phyloP scores from a whole-genome alignment of 2,888 invertebrate genomes.

The Nasonia oneida region DNA sequence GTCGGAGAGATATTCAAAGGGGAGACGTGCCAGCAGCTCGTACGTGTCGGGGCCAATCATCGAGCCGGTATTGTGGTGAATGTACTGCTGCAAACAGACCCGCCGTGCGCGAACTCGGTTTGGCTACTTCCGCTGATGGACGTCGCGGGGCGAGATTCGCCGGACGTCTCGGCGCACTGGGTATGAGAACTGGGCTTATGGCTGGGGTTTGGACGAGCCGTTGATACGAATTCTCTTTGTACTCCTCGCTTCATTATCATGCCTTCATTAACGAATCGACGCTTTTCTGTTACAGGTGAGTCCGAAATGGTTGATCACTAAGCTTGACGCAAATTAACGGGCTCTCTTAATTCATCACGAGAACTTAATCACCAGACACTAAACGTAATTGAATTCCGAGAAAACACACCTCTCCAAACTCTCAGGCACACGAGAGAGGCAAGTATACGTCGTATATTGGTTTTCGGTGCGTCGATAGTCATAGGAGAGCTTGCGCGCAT shows the following conservation, averaged over 20 bases:
- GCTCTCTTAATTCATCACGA: background rate
- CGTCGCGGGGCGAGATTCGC: background rate
- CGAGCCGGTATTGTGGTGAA: background rate
- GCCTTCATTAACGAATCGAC: background rate
- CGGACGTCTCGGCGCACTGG: background rate
- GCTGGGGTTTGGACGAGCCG: background rate
- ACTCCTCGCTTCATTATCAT: background rate
- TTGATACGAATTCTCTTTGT: background rate
- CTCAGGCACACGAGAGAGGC: background rate
- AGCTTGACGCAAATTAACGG: background rate
- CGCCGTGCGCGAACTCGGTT: conserved; percentile 9
- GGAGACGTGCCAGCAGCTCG: background rate
- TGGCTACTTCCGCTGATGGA: conserved; percentile 33
- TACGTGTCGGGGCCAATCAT: conserved; percentile 19
- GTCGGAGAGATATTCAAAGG: conserved; percentile 29
- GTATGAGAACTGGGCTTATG: background rate
- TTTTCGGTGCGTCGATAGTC: background rate
- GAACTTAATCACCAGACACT: background rate
- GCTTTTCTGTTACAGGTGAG: conserved; percentile 15
- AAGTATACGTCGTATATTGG: background rate
- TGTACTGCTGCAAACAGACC: conserved; percentile 12
- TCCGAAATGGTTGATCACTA: background rate
- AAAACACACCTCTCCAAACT: background rate
- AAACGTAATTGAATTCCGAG: background rate
- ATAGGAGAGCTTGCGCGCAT: conserved; percentile 1